A percentile compares a stretch with the other conserved stretches of the same genome.
These are phyloP conservation scores for Mus minutoides DNA, from an alignment of 2,797 vertebrate genomes.

Conservation along the genomic window DNA sequence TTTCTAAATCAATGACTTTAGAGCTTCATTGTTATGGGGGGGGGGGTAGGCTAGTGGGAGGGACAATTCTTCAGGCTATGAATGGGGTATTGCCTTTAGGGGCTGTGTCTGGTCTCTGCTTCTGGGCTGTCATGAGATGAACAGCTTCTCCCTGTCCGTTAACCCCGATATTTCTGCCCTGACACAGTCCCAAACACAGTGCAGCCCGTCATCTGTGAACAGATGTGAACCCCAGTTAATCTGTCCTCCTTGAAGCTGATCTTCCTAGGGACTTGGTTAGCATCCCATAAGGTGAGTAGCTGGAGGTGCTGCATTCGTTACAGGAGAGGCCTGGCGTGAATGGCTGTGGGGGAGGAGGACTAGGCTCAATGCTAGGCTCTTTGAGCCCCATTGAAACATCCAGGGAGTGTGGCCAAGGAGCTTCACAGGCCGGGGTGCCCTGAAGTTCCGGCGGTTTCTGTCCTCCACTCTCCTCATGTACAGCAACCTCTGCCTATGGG, in stretches of 20 bases:
- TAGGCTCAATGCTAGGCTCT: too few relatives aligned
- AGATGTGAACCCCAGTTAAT: background rate
- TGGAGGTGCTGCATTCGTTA: background rate
- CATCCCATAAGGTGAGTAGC: too few relatives aligned
- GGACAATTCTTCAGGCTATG: background rate
- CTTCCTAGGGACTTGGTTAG: background rate
- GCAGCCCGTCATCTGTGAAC: background rate
- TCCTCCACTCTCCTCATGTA: accelerated
- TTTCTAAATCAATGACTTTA: background rate
- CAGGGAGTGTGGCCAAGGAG: background rate
- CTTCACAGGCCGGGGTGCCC: accelerated
- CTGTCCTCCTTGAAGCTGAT: background rate
- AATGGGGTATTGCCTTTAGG: background rate
- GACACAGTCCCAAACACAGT: background rate
- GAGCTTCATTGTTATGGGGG: too few relatives aligned
- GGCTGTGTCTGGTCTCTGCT: background rate
- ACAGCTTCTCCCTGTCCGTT: background rate
- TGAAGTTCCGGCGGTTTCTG: background rate
- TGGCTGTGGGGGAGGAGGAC: background rate
- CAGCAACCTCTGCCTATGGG: background rate
- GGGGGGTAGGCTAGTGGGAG: background rate
- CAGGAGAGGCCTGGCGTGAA: background rate
- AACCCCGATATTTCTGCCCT: background rate
- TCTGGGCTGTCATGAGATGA: background rate
- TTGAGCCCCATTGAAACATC: too few relatives aligned